These are phyloP conservation scores for Pyxicephalus adspersus DNA, from an alignment of 2,113 vertebrate species.

Conservation along the genomic window DNA sequence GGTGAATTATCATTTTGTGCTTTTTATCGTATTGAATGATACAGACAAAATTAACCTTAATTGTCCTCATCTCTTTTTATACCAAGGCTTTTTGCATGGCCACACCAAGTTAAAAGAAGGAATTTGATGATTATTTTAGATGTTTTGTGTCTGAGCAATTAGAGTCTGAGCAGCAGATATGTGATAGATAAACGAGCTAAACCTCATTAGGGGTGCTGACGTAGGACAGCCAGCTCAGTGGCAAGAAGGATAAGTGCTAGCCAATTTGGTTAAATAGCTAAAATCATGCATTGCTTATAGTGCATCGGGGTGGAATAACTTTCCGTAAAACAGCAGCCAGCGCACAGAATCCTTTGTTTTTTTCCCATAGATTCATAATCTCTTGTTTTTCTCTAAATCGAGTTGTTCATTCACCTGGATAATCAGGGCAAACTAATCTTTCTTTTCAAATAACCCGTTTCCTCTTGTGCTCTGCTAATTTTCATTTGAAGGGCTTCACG, in stretches of 20 bases:
- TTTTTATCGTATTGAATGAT: too few relatives aligned
- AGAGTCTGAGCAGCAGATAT: constrained; percentile 11
- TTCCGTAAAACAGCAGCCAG: constrained; percentile 32
- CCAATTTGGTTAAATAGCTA: constrained; percentile 48
- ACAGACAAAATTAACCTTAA: too few relatives aligned
- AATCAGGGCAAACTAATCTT: constrained; percentile 42
- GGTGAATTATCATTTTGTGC: too few relatives aligned
- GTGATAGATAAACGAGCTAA: constrained; percentile 23
- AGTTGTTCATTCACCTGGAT: constrained; percentile 50
- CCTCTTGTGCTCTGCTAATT: constrained; percentile 23
- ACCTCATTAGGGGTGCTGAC: constrained; percentile 35
- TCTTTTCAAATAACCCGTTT: constrained; percentile 40
- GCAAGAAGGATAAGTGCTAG: constrained; percentile 27
- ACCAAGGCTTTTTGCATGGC: neutral
- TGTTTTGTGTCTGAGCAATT: constrained; percentile 29
- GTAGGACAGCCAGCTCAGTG: constrained; percentile 25
- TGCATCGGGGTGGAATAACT: constrained; percentile 40
- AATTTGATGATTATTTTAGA: constrained; percentile 18
- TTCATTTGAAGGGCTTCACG: constrained; percentile 28
- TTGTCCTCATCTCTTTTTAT: too few relatives aligned
- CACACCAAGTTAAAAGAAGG: neutral
- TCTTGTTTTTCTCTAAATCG: constrained; percentile 46
- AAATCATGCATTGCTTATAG: constrained; percentile 46
- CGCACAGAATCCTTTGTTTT: constrained; percentile 15
- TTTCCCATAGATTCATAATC: neutral